Evolutionary conservation across 1,140 invertebrate species (phyloP).

Genomic region (Stegodyphus mimosarum): DNA sequence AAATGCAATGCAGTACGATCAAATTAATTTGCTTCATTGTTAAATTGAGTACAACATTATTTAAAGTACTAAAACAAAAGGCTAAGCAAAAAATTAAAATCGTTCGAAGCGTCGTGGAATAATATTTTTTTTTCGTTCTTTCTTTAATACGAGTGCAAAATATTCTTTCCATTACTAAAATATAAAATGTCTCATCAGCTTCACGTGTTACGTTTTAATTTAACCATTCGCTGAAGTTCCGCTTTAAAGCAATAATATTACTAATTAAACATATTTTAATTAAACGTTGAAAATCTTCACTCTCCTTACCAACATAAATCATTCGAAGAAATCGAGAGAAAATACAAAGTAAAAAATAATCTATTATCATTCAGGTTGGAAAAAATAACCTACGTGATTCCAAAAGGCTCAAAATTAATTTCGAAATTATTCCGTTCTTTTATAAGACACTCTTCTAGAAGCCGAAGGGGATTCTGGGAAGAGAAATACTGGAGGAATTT

Average conservation of each 20-base stretch:
- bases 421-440: slow-evolving; percentile 48
- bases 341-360: not conserved
- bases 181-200: too few species aligned
- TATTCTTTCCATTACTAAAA: too few species aligned
- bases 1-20: too few species aligned
- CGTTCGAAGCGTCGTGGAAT: too few species aligned
- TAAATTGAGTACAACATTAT: too few species aligned
- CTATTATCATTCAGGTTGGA: not conserved
- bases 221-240: too few species aligned
- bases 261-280: slow-evolving; percentile 55
- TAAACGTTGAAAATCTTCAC: slow-evolving; percentile 32
- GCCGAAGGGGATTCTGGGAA: not conserved
- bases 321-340: not conserved
- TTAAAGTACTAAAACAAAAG: too few species aligned
- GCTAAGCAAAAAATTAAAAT: too few species aligned
- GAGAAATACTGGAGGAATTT: slow-evolving; percentile 30
- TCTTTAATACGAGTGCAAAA: too few species aligned
- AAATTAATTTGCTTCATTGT: too few species aligned
- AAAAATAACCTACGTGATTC: not conserved
- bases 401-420: slow-evolving; percentile 52
- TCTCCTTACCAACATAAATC: slow-evolving; percentile 23
- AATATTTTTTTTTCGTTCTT: too few species aligned
- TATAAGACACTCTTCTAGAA: not conserved
- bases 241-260: slow-evolving; percentile 21
- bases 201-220: too few species aligned